Conservation (phyloP, 2,113 vertebrate species). For the Brachionichthys hirsutus region DNA sequence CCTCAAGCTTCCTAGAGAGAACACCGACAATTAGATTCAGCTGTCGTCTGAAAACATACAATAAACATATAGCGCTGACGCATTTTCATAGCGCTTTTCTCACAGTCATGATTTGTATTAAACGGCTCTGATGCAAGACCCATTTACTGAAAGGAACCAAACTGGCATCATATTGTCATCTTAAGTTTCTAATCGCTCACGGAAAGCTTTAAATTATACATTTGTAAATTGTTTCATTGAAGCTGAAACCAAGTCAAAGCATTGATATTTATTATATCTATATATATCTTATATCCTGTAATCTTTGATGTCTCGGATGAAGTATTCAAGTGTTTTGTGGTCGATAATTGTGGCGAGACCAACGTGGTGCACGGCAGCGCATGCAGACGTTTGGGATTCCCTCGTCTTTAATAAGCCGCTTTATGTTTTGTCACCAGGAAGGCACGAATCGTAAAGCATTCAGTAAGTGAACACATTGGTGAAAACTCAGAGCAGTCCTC, state of each 20-base stretch:
- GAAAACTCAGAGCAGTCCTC: too few relatives aligned
- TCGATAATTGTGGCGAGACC: too few relatives aligned
- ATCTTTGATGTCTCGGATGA: too few relatives aligned
- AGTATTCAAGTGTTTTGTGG: too few relatives aligned
- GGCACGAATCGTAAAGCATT: too few relatives aligned
- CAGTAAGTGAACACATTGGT: too few relatives aligned
- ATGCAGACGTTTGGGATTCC: too few relatives aligned
- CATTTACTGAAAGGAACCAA: slow-evolving; percentile 22
- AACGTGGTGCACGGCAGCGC: too few relatives aligned
- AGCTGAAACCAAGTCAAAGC: not conserved
- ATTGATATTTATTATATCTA: not conserved
- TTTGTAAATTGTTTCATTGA: not conserved
- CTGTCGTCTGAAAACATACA: slow-evolving; percentile 37
- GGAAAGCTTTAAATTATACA: too few relatives aligned
- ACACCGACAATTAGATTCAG: slow-evolving; percentile 37
- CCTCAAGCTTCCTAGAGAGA: slow-evolving; percentile 9
- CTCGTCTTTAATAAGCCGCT: too few relatives aligned
- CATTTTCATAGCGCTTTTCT: not conserved
- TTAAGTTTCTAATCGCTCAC: slow-evolving; percentile 10
- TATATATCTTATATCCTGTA: too few relatives aligned
- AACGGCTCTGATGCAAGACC: slow-evolving; percentile 30
- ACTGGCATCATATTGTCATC: slow-evolving; percentile 1
- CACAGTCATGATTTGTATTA: slow-evolving; percentile 33
- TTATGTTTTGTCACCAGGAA: too few relatives aligned
- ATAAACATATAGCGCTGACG: slow-evolving; percentile 24